Evolutionary conservation across 2,797 vertebrate species (phyloP), one percentile per base, ranked within the genome.

Genomic region (Yasuhikotakia modesta): DNA sequence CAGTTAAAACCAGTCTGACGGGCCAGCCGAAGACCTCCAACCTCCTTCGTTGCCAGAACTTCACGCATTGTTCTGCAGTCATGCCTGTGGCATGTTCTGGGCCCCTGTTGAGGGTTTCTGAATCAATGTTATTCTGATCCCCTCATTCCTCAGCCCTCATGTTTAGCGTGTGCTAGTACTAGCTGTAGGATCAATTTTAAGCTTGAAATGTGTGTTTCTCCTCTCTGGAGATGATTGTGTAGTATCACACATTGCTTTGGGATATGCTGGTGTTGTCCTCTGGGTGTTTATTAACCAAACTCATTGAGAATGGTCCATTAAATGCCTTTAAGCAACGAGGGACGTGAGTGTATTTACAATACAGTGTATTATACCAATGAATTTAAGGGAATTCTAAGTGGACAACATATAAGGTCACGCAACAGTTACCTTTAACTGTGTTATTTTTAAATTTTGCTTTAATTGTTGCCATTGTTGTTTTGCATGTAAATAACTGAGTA

Each of bases 141-240:
- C 48, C 12, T 69, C 7, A 50, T 35, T 69, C 61, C 39, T 58
- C 24, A n/a, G n/a, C 67, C 76, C 55, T 63, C 8, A n/a, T 46
- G 67, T 64, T 71, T 65, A 45, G 21, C 30, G 46, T 68, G 74
- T 24, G 21, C 64, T 19, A 21, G 17, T 45, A 14, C 22, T 52
- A 39, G n/a, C 43, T 43, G 57, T 70, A 78, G 45, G 57, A 71
- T 78, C 58, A 64, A 78, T 78, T 70, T 32, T 27, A 30, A 21
- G 30, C 19, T 21, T 0, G 4, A 27, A 69, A 63, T 70, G 74
- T 2, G n/a, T 43, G 30, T 1, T 61, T 39, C 14, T 70, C 1
- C 32, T 70, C 61, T 39, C 57, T 27, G 55, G 67, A 78, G 67
- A 78, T 61, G 30, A 35, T 39, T 1, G 1, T 64, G 57, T 70